Evolutionary conservation across 2,113 vertebrate species (phyloP).

Genomic region (Pteronura brasiliensis): DNA sequence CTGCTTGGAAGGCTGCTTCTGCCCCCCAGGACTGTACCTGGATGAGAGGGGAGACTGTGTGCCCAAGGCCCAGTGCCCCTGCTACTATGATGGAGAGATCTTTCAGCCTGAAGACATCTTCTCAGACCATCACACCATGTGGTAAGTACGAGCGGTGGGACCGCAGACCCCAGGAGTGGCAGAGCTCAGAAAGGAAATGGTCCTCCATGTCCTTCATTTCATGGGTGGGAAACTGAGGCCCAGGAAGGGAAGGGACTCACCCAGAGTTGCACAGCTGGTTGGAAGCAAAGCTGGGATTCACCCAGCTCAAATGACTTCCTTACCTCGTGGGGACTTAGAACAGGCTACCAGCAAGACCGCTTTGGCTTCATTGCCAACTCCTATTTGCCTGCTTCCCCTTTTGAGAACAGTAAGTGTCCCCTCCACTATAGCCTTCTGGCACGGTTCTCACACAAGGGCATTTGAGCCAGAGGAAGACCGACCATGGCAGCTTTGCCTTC

Average conservation of each 20-base stretch:
- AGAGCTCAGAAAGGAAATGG: neutral
- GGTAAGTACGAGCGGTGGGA: slow-evolving; percentile 83
- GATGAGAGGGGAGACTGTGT: slow-evolving; percentile 90
- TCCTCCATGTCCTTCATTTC: too few species aligned
- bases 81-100: slow-evolving; percentile 93
- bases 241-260: neutral
- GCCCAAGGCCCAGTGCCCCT: slow-evolving; percentile 89
- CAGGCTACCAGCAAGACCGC: neutral
- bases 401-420: neutral
- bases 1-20: slow-evolving; percentile 96
- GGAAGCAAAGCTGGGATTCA: neutral
- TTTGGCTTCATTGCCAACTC: neutral
- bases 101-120: slow-evolving; percentile 94
- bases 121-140: slow-evolving; percentile 91
- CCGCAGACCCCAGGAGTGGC: neutral
- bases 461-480: neutral
- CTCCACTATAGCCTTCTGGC: neutral
- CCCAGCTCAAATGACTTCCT: neutral
- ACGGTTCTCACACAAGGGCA: neutral
- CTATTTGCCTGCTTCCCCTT: neutral
- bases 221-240: neutral
- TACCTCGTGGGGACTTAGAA: fast-evolving
- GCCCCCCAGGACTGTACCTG: slow-evolving; percentile 88
- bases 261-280: neutral
- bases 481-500: fast-evolving